Evolutionary conservation across 2,113 vertebrate genomes (phyloP).

Genomic region (Amphiprion percula): DNA sequence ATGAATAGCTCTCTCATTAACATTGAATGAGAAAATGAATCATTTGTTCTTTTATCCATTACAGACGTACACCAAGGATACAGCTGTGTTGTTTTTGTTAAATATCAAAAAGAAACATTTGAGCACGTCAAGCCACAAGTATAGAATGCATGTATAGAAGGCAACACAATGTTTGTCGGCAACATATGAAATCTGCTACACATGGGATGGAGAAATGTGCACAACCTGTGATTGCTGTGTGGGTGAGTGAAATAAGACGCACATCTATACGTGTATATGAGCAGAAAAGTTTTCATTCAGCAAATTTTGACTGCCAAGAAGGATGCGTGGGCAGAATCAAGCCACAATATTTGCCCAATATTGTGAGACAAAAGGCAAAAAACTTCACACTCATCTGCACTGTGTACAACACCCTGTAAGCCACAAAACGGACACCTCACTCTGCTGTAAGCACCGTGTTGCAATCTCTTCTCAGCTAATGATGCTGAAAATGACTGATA

Average conservation of each 20-base stretch:
- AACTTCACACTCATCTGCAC: not conserved
- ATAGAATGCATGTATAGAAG: not conserved
- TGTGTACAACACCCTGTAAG: not conserved
- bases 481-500: conserved; percentile 22
- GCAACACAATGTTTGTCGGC: no score
- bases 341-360: not conserved
- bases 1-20: not conserved
- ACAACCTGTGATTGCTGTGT: conserved; percentile 2
- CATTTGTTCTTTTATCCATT: no score
- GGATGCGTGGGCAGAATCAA: conserved; percentile 3
- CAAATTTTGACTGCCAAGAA: conserved; percentile 17
- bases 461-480: conserved; percentile 8
- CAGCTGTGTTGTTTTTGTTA: not conserved
- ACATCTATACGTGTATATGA: not conserved
- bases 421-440: not conserved
- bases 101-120: not conserved
- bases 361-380: conserved; percentile 12
- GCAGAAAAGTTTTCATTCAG: not conserved
- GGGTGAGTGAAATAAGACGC: not conserved
- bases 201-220: not conserved
- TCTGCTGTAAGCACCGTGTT: not conserved
- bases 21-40: not conserved
- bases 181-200: not conserved
- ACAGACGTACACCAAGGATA: not conserved
- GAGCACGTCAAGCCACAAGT: not conserved